Base-by-base conservation (phyloP, 2,888 invertebrate species). In the Melanostoma scalare region DNA sequence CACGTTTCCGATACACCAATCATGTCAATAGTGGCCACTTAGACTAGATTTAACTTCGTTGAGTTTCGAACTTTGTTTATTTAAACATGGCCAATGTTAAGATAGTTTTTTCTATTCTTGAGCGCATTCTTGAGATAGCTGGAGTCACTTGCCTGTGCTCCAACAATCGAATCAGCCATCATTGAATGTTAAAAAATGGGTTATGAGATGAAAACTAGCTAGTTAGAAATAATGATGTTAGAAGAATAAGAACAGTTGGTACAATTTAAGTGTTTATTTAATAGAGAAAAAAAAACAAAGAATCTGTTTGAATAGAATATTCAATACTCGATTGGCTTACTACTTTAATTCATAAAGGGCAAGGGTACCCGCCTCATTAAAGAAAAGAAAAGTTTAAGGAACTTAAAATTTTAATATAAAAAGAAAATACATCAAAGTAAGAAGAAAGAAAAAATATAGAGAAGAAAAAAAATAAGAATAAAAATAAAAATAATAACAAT, bases 111-210 rank as follows among this genome's bases (percentile, higher is more conserved):
- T 6, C 50, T 30, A 31, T 50, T n/a, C 50, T 50, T 50, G 10
- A 50, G 50, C 9, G 30, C 36, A n/a, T 20, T 36, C 6, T 35
- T 50, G 30, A 50, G 50, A 30, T 50, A 50, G 31, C 50, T 50
- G 31, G 50, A 50, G 50, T 31, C 31, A 50, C 31, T 50, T 31
- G 50, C 6, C 50, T 50, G 50, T 50, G 50, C 50, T 31, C 31
- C 50, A 3, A 31, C 3, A 8, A 31, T 31, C 9, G 9, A 50
- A 9, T 50, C 9, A 3, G 50, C 3, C 50, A 50, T 50, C 42
- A 42, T 20, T 20, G 20, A 20, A 20, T 20, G 20, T 20, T 20
- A 20, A 20, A 20, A 20, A 20, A 20, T 20, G 20, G 20, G 20
- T 20, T 20, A 20, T 20, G n/a, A n/a, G 42, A 42, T 42, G 42